phyloP scores from a whole-genome alignment of 2,113 vertebrate genomes.

The Porphyrio hochstetteri region DNA sequence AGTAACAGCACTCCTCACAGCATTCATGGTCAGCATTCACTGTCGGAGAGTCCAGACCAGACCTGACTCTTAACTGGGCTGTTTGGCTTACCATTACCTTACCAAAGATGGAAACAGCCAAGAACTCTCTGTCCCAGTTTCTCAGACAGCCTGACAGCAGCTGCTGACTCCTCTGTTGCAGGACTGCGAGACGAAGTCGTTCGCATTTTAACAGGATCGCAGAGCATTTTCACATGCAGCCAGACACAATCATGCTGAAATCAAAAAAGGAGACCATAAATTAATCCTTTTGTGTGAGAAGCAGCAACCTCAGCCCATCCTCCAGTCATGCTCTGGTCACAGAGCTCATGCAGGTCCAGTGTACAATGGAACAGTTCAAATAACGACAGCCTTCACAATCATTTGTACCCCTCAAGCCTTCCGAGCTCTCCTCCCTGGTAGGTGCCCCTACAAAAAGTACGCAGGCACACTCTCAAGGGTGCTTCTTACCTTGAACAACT shows the following conservation, averaged over 20 bases:
- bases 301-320: not conserved
- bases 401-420: not conserved
- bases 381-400: not conserved
- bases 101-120: not conserved
- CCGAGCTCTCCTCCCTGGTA: not conserved
- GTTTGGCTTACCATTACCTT: not conserved
- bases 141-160: not conserved
- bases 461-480: not conserved
- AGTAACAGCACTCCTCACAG: not conserved
- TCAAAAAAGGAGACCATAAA: not conserved
- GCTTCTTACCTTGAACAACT: not conserved
- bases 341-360: not conserved
- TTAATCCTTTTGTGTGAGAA: not conserved
- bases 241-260: not conserved
- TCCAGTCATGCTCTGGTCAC: not conserved
- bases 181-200: not conserved
- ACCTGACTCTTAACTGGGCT: not conserved
- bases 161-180: not conserved
- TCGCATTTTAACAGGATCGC: not conserved
- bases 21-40: not conserved
- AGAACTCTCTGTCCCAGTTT: not conserved
- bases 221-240: not conserved
- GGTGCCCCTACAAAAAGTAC: not conserved
- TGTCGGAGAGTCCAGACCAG: not conserved
- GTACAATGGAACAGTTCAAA: not conserved